phyloP scores from a whole-genome alignment of 2,797 vertebrate species.

The Cirrhinus molitorella region DNA sequence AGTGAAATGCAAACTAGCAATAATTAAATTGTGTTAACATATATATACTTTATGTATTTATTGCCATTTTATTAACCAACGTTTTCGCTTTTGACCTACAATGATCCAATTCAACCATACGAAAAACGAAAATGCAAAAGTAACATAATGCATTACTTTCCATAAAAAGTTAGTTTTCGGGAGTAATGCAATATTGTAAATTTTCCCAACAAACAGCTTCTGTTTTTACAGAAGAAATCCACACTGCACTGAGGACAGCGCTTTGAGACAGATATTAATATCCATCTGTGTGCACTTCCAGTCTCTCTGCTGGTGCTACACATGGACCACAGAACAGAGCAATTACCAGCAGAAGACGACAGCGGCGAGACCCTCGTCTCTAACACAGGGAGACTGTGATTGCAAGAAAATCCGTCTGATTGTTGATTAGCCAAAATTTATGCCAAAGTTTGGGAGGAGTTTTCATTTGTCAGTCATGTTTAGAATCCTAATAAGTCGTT shows the following conservation, averaged over 20 bases:
- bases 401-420: conserved; percentile 72
- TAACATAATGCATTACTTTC: too few species aligned
- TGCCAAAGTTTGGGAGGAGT: conserved; percentile 74
- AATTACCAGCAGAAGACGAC: conserved; percentile 64
- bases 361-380: conserved; percentile 36
- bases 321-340: conserved; percentile 53
- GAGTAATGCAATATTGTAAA: too few species aligned
- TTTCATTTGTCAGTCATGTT: conserved; percentile 76
- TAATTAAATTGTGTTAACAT: too few species aligned
- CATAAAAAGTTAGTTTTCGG: too few species aligned
- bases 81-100: too few species aligned
- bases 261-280: conserved; percentile 17
- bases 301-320: conserved; percentile 41
- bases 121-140: too few species aligned
- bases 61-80: too few species aligned
- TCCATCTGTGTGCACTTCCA: conserved; percentile 41
- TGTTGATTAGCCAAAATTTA: conserved; percentile 77
- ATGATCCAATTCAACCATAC: too few species aligned
- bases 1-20: too few species aligned
- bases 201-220: not conserved
- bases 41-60: too few species aligned
- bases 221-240: not conserved
- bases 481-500: conserved; percentile 72
- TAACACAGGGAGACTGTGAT: conserved; percentile 62
- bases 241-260: not conserved